Percentiles rank a stretch among this genome's conserved stretches.
Conservation (phyloP, 1,140 invertebrate genomes). For the Batillaria attramentaria region DNA sequence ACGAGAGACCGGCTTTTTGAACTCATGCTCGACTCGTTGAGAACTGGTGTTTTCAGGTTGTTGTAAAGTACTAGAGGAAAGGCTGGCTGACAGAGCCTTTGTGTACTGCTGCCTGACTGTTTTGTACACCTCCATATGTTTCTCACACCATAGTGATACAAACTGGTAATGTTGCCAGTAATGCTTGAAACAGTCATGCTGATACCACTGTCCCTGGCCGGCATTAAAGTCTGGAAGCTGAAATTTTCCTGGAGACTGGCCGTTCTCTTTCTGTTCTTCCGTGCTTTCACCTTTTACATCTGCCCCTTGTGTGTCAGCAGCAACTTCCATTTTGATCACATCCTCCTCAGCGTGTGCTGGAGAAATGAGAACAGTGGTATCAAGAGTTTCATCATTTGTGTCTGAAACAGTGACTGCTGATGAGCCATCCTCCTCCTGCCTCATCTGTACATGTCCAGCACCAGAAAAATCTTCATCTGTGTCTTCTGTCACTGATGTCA, state of each 20-base stretch:
- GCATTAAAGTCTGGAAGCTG: not conserved
- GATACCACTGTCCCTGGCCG: constrained; percentile 49
- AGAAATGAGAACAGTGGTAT: too few species aligned
- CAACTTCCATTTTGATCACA: too few species aligned
- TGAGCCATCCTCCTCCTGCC: too few species aligned
- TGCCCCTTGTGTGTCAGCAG: not conserved
- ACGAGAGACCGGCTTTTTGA: constrained; percentile 8
- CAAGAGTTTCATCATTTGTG: too few species aligned
- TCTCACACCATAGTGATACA: constrained; percentile 52
- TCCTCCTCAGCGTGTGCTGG: too few species aligned
- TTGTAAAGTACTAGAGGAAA: too few species aligned
- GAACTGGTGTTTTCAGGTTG: too few species aligned
- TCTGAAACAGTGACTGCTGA: too few species aligned
- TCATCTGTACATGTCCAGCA: too few species aligned
- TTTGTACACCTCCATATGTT: constrained; percentile 42
- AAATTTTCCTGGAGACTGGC: not conserved
- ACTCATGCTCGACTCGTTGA: not conserved
- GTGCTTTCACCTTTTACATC: not conserved
- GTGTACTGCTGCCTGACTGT: constrained; percentile 8
- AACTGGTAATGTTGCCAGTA: constrained; percentile 62
- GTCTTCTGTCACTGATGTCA: constrained; percentile 44
- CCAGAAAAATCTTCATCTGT: too few species aligned
- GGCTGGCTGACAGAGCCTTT: not conserved
- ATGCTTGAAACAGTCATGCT: constrained; percentile 49
- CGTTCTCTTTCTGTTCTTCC: not conserved